Evolutionary conservation across 2,888 invertebrate species (phyloP).

Genomic region (Hedya salicella): DNA sequence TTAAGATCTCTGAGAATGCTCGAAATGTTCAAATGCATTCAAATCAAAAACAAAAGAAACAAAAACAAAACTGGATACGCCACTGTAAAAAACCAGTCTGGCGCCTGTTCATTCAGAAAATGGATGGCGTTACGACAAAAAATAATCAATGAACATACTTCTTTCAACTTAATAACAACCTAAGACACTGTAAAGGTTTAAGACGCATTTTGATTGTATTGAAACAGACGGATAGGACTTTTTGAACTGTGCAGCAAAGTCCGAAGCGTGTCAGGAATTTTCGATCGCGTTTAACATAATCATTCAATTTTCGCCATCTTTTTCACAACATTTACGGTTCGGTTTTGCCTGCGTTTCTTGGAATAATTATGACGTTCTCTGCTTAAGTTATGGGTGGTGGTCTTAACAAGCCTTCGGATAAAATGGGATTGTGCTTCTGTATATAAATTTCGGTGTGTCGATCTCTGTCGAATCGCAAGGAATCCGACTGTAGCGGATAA

Average conservation of each 20-base stretch:
- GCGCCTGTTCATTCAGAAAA: conserved; percentile 70
- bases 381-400: conserved; percentile 51
- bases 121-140: conserved; percentile 57
- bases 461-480: conserved; percentile 22
- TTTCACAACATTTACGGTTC: conserved; percentile 49
- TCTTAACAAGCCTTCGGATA: conserved; percentile 54
- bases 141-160: conserved; percentile 51
- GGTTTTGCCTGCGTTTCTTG: conserved; percentile 47
- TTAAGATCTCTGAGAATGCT: too few species aligned
- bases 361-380: conserved; percentile 49
- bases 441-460: conserved; percentile 23
- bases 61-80: conserved; percentile 48
- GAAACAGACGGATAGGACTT: not conserved
- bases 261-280: conserved; percentile 59
- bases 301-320: conserved; percentile 57
- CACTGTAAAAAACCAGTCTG: conserved; percentile 61
- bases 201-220: conserved; percentile 25
- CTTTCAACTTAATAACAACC: conserved; percentile 43
- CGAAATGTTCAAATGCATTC: conserved; percentile 45
- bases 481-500: not conserved
- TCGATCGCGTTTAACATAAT: conserved; percentile 51
- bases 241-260: conserved; percentile 10
- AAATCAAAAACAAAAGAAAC: conserved; percentile 44
- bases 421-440: conserved; percentile 38
- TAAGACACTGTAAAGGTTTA: fast-evolving